Percentiles rank a stretch among this genome's conserved stretches.
phyloP scores from a whole-genome alignment of 2,888 invertebrate species.

The Therioaphis trifolii region DNA sequence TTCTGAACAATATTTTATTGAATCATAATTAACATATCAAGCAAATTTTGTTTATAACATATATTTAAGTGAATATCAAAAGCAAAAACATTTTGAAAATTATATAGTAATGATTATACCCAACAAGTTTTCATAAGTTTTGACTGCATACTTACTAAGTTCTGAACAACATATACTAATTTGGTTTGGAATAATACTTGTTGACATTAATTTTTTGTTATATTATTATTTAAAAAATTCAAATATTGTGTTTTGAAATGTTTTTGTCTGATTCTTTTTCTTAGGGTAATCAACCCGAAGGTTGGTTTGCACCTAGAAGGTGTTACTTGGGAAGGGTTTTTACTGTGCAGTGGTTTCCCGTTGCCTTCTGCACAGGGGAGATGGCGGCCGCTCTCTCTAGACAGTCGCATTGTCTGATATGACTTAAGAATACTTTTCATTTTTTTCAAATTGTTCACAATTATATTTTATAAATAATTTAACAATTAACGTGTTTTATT shows the following conservation, averaged over 20 bases:
- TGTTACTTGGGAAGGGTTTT: no score
- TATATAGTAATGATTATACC: no score
- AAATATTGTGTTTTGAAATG: neutral
- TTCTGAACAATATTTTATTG: conserved; percentile 41
- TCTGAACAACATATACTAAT: neutral
- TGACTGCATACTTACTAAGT: neutral
- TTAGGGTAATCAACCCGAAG: no score
- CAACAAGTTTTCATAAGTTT: no score
- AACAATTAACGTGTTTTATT: conserved; percentile 30
- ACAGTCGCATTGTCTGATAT: no score
- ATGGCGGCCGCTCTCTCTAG: no score
- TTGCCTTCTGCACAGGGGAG: no score
- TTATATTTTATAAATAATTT: neutral
- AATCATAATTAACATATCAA: conserved; percentile 49
- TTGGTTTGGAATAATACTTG: neutral
- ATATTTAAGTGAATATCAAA: neutral
- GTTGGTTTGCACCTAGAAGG: no score
- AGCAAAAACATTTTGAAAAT: neutral
- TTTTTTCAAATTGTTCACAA: neutral
- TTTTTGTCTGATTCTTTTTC: neutral
- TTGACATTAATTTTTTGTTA: no score
- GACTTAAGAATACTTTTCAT: neutral
- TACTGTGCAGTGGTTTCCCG: no score
- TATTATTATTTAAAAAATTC: no score
- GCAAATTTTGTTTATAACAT: conserved; percentile 35